phyloP scores from a whole-genome alignment of 2,797 vertebrate genomes.

The Cyprinella venusta region DNA sequence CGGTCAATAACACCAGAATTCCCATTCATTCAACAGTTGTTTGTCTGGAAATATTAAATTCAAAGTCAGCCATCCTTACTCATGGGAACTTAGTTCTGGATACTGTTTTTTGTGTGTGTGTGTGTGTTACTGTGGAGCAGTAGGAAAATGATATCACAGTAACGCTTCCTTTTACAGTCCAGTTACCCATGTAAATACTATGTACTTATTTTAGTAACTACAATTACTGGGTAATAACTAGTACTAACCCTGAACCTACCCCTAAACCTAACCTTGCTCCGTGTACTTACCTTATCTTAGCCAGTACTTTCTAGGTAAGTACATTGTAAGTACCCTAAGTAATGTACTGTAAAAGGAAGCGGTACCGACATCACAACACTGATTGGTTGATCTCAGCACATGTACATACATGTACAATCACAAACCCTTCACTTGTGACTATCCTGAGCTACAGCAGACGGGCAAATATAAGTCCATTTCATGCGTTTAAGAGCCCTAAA shows the following conservation, averaged over 20 bases:
- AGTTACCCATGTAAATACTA: too few relatives aligned
- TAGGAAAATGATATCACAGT: not conserved
- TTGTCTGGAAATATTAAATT: not conserved
- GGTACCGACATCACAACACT: conserved; percentile 23
- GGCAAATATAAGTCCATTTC: conserved; percentile 28
- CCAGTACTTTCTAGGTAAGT: too few relatives aligned
- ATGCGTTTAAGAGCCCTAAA: conserved; percentile 4
- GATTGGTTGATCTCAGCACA: not conserved
- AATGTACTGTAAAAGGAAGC: too few relatives aligned
- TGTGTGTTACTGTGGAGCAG: not conserved
- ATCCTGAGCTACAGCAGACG: conserved; percentile 1
- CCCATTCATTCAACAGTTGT: not conserved
- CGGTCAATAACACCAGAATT: not conserved
- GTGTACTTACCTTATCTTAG: too few relatives aligned
- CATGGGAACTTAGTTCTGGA: not conserved
- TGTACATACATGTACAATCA: not conserved
- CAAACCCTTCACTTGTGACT: not conserved
- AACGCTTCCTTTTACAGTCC: too few relatives aligned
- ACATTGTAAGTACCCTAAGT: too few relatives aligned
- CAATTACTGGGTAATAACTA: too few relatives aligned
- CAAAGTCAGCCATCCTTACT: not conserved
- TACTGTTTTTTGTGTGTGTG: not conserved
- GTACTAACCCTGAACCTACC: too few relatives aligned
- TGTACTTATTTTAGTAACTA: too few relatives aligned
- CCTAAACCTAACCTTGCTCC: too few relatives aligned